Conservation (phyloP, 2,113 vertebrate species). For the Alligator sinensis region DNA sequence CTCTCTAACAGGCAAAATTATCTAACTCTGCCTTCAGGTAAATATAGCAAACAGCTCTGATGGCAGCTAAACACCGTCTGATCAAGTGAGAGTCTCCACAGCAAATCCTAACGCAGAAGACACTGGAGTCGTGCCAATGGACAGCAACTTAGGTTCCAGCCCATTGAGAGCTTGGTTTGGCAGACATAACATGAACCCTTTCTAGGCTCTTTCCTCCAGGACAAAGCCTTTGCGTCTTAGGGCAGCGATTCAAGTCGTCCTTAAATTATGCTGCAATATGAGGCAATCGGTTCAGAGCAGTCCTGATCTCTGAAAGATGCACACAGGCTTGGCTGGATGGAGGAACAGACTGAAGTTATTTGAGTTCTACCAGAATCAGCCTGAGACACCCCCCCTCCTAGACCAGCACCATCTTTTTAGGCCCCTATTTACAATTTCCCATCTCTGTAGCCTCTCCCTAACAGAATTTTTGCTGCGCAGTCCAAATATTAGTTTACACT, state of each 20-base stretch:
- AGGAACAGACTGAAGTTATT: background rate
- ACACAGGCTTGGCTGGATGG: background rate
- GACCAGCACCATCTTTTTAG: background rate
- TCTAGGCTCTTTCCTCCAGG: background rate
- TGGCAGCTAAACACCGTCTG: background rate
- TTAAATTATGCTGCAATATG: background rate
- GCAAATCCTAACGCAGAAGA: background rate
- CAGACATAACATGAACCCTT: background rate
- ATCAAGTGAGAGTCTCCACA: background rate
- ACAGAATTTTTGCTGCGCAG: background rate
- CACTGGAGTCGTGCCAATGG: fast-evolving
- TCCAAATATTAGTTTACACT: background rate
- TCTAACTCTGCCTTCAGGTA: conserved; percentile 44
- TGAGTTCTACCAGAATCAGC: background rate
- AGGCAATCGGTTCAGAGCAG: background rate
- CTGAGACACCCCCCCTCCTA: background rate
- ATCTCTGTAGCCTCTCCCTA: fast-evolving
- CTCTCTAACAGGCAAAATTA: background rate
- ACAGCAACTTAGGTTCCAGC: background rate
- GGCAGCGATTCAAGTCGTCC: background rate
- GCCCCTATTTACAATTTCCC: fast-evolving
- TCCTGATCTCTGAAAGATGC: background rate
- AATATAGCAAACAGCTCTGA: background rate
- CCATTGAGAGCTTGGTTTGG: background rate
- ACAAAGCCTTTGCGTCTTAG: background rate